Percentiles rank a stretch among this genome's conserved stretches.
These are phyloP conservation scores for Papilio elwesi DNA, from an alignment of 2,888 invertebrate species.

Conservation along the genomic window DNA sequence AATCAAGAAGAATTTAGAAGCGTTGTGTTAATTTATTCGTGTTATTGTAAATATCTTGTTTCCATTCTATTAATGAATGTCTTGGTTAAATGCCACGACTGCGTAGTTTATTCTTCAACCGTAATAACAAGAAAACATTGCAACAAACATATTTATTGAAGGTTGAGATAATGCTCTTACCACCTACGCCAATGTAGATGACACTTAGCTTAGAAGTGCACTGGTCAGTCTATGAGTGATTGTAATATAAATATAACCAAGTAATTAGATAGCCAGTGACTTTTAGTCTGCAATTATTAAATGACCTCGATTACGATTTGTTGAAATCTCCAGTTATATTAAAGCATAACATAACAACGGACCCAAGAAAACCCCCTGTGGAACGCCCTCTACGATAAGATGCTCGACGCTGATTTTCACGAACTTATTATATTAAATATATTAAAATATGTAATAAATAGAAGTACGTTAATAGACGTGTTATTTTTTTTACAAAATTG, in stretches of 20 bases:
- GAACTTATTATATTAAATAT: too few species aligned
- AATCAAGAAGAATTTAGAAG: too few species aligned
- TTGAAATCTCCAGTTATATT: too few species aligned
- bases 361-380: too few species aligned
- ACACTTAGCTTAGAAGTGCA: slow-evolving; percentile 1
- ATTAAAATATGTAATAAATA: too few species aligned
- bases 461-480: too few species aligned
- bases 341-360: too few species aligned
- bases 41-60: slow-evolving; percentile 12
- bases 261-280: background rate
- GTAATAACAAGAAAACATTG: slow-evolving; percentile 10
- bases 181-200: slow-evolving; percentile 11
- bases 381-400: too few species aligned
- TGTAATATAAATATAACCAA: background rate
- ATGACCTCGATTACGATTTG: too few species aligned
- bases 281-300: background rate
- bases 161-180: slow-evolving; percentile 1
- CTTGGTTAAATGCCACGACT: background rate
- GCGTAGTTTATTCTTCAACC: background rate
- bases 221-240: background rate
- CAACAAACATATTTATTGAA: background rate
- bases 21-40: background rate
- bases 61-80: background rate
- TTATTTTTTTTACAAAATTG: too few species aligned
- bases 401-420: too few species aligned